These are phyloP conservation scores for Nemotelus pantherinus DNA, from an alignment of 2,888 invertebrate genomes.

Conservation along the genomic window DNA sequence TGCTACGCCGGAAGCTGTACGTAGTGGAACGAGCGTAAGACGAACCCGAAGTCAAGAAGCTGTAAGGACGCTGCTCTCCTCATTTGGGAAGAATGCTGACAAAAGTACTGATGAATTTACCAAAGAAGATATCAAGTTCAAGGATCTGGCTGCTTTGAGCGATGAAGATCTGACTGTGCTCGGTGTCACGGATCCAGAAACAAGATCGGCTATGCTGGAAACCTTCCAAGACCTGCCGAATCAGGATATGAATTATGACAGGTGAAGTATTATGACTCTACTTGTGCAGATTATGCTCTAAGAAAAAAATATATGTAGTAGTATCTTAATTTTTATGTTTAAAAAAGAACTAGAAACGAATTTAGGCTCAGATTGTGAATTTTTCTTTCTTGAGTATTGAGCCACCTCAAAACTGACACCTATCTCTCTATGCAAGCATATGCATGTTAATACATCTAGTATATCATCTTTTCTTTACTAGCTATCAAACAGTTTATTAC, in stretches of 20 bases:
- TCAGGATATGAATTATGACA: conserved; percentile 58
- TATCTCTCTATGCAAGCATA: too few species aligned
- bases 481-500: too few species aligned
- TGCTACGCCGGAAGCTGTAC: neutral
- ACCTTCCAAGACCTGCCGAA: conserved; percentile 58
- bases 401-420: too few species aligned
- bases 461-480: too few species aligned
- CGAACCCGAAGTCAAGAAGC: conserved; percentile 54
- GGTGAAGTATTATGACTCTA: conserved; percentile 49
- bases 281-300: neutral
- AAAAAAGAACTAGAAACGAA: too few species aligned
- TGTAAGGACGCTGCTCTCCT: conserved; percentile 53
- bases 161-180: conserved; percentile 57
- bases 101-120: conserved; percentile 55
- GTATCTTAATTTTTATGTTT: too few species aligned
- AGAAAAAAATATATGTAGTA: too few species aligned
- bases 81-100: conserved; percentile 28
- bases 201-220: conserved; percentile 56
- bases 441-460: too few species aligned
- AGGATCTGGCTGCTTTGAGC: conserved; percentile 59
- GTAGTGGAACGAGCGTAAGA: conserved; percentile 5
- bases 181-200: conserved; percentile 55
- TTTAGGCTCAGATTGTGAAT: too few species aligned
- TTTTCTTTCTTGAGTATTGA: too few species aligned
- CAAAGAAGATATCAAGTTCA: conserved; percentile 57